Conservation (phyloP, 2,113 vertebrate genomes). For the Peucedramus taeniatus region DNA sequence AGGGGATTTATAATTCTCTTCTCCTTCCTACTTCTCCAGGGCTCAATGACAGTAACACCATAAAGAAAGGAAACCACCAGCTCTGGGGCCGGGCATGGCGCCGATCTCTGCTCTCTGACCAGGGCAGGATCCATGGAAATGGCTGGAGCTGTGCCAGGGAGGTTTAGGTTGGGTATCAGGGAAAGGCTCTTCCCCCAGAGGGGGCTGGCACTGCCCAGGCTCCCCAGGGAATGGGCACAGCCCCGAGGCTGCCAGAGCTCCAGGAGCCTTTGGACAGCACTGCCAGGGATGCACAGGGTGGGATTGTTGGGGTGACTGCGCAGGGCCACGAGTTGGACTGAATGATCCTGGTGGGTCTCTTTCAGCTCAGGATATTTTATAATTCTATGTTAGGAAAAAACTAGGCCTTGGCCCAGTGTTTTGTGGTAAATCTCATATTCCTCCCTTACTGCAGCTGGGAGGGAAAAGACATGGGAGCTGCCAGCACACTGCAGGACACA, state of each 20-base stretch:
- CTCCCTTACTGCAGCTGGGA: neutral
- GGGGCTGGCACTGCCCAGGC: neutral
- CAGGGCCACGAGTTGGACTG: neutral
- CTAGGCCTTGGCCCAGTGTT: too few species aligned
- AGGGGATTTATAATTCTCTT: neutral
- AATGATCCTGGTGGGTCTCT: too few species aligned
- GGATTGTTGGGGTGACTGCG: neutral
- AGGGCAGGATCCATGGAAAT: rapidly evolving
- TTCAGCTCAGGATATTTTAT: neutral
- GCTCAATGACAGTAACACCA: neutral
- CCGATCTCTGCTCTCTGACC: neutral
- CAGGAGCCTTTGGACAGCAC: rapidly evolving
- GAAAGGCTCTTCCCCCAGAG: neutral
- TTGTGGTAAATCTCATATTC: neutral
- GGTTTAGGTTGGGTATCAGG: rapidly evolving
- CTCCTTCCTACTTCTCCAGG: neutral
- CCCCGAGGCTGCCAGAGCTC: neutral
- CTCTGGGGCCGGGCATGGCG: neutral
- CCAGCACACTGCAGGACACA: neutral
- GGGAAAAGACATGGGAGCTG: neutral
- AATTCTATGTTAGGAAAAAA: neutral
- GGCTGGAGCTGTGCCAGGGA: neutral
- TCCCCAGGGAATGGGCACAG: neutral
- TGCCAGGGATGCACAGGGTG: neutral
- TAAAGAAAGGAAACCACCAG: neutral